Percentiles rank a stretch among this genome's conserved stretches.
Conservation (phyloP, 1,140 invertebrate genomes). For the Linepithema humile region DNA sequence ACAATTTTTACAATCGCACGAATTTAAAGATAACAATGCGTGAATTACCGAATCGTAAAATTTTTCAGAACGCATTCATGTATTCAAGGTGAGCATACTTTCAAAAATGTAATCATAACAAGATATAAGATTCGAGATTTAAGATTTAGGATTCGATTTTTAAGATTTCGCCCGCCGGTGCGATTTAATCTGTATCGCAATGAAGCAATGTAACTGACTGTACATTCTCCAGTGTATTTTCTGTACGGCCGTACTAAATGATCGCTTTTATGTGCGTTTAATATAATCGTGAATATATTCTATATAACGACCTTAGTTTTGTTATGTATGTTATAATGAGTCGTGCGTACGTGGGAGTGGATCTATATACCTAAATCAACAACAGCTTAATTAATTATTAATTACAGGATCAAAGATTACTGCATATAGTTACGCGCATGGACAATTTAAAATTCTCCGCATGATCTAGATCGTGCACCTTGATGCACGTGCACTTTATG, state of each 20-base stretch:
- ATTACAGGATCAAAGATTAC: conserved; percentile 60
- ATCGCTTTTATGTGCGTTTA: conserved; percentile 36
- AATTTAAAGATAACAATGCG: neutral
- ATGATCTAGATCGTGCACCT: neutral
- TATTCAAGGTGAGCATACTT: conserved; percentile 9
- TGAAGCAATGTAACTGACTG: neutral
- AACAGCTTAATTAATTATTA: conserved; percentile 61
- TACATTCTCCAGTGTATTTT: neutral
- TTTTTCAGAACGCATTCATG: neutral
- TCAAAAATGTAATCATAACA: neutral
- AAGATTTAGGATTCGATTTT: neutral
- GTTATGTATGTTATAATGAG: conserved; percentile 3
- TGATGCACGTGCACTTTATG: neutral
- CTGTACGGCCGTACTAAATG: neutral
- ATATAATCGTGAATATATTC: conserved; percentile 14
- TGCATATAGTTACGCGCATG: conserved; percentile 3
- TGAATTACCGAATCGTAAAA: conserved; percentile 1
- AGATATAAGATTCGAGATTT: too few species aligned
- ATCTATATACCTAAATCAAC: conserved; percentile 63
- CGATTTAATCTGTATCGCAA: neutral
- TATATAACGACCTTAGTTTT: conserved; percentile 34
- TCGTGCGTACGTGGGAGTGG: conserved; percentile 40
- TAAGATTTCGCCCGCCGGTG: neutral
- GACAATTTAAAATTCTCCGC: neutral
- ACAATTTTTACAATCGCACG: neutral